Evolutionary conservation across 2,797 vertebrate species (phyloP).

Genomic region (Lutra lutra): DNA sequence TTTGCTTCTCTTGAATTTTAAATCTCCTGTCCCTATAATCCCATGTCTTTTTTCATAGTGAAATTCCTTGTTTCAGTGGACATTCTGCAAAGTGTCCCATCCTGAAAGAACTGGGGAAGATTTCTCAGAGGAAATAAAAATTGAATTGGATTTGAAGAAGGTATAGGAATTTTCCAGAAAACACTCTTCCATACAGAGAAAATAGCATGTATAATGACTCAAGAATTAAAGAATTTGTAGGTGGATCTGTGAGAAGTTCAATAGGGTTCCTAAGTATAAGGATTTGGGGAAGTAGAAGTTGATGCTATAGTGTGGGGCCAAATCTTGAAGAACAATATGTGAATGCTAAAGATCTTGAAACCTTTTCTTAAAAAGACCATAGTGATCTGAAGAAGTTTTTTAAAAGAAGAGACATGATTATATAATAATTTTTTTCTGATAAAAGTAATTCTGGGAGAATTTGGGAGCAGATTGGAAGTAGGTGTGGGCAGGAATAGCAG

Average conservation of each 20-base stretch:
- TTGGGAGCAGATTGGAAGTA: neutral
- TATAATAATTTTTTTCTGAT: neutral
- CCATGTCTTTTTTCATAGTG: neutral
- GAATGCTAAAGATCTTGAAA: constrained; percentile 2
- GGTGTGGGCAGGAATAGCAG: neutral
- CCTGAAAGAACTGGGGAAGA: neutral
- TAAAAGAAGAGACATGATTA: neutral
- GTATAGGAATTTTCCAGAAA: neutral
- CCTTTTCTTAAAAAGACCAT: neutral
- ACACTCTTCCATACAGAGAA: neutral
- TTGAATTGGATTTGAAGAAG: constrained; percentile 9
- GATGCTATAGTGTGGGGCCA: neutral
- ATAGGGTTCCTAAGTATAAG: neutral
- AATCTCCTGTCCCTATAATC: neutral
- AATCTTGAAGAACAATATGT: neutral
- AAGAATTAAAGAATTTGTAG: neutral
- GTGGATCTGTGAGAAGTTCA: neutral
- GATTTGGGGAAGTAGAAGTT: neutral
- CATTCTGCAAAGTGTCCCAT: neutral
- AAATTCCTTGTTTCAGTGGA: neutral
- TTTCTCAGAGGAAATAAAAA: constrained; percentile 20
- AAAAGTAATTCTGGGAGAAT: neutral
- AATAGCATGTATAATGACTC: neutral
- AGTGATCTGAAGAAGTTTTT: constrained; percentile 2
- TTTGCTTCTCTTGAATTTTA: neutral